Conservation (phyloP, 2,797 vertebrate species). For the Semotilus atromaculatus region DNA sequence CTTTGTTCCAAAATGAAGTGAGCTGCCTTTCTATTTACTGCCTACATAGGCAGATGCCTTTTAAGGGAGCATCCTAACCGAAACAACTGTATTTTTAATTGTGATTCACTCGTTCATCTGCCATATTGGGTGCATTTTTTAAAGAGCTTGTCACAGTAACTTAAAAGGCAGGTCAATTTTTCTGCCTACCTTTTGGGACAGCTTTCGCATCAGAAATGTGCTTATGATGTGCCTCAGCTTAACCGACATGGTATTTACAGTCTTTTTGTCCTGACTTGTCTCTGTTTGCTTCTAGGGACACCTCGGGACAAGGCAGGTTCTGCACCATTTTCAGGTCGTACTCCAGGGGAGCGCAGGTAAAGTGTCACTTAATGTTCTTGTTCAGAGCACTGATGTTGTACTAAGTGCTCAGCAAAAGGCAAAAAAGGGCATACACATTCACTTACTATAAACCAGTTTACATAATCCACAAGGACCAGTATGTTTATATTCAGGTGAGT, state of each 20-base stretch:
- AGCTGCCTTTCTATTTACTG: slow-evolving; percentile 4
- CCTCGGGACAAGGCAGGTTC: slow-evolving; percentile 96
- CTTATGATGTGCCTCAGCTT: not conserved
- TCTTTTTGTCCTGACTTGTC: slow-evolving; percentile 21
- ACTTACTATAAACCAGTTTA: not conserved
- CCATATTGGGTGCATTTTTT: not conserved
- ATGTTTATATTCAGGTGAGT: not conserved
- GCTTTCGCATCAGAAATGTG: not conserved
- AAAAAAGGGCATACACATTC: not conserved
- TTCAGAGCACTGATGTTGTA: not conserved
- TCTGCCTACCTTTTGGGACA: not conserved
- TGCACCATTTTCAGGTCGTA: slow-evolving; percentile 99
- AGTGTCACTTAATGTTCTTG: not conserved
- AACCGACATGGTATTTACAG: not conserved
- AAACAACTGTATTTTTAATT: not conserved
- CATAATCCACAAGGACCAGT: not conserved
- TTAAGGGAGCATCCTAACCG: slow-evolving; percentile 2
- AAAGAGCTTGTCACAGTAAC: not conserved
- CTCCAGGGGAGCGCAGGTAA: slow-evolving; percentile 97
- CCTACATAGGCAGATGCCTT: not conserved
- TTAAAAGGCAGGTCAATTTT: not conserved
- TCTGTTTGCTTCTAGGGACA: slow-evolving; percentile 85
- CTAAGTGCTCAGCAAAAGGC: not conserved
- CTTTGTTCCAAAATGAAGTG: slow-evolving; percentile 3
- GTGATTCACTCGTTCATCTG: no score